Conservation (phyloP, 2,888 invertebrate species). For the Crocallis elinguaria region DNA sequence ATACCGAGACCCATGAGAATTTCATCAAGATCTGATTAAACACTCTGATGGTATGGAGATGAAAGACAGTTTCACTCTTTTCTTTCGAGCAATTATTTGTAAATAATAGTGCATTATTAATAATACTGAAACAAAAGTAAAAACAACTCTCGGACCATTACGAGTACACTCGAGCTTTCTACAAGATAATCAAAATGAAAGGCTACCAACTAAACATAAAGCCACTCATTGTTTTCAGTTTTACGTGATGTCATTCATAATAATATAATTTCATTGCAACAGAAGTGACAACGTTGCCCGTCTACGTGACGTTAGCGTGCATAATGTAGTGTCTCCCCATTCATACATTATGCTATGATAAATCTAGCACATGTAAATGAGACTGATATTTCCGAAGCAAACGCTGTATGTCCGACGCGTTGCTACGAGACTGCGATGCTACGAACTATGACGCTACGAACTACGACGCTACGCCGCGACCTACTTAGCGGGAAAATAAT, state of each 20-base stretch:
- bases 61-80: too few relatives aligned
- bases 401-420: slow-evolving; percentile 22
- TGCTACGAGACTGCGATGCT: slow-evolving; percentile 21
- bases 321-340: slow-evolving; percentile 32
- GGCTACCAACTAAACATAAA: not conserved
- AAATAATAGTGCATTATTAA: too few relatives aligned
- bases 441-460: slow-evolving; percentile 17
- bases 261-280: slow-evolving; percentile 3
- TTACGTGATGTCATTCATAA: not conserved
- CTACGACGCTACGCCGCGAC: slow-evolving; percentile 44
- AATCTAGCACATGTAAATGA: slow-evolving; percentile 44
- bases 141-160: too few relatives aligned
- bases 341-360: slow-evolving; percentile 36
- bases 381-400: slow-evolving; percentile 57
- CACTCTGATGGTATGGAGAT: too few relatives aligned
- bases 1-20: too few relatives aligned
- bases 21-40: too few relatives aligned
- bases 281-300: slow-evolving; percentile 14
- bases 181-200: not conserved
- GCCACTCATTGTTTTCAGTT: not conserved
- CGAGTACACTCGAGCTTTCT: too few relatives aligned
- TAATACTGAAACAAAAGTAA: too few relatives aligned
- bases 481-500: slow-evolving; percentile 53
- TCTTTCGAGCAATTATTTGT: too few relatives aligned
- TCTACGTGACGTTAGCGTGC: slow-evolving; percentile 18